Base-by-base conservation (phyloP, 2,797 vertebrate species). In the Holocentrus rufus region DNA sequence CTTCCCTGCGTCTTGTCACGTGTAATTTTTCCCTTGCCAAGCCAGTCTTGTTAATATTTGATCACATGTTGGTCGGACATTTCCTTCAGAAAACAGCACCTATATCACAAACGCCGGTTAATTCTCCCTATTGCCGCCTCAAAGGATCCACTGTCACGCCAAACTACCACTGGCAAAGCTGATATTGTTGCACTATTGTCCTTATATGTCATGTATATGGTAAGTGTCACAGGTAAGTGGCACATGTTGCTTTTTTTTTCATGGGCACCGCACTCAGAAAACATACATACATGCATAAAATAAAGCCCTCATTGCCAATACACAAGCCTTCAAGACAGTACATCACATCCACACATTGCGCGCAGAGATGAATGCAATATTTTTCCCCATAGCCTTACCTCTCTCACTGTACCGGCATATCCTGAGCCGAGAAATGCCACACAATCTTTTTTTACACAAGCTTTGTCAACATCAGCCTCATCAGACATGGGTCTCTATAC, bases 51-150 rank as follows among this genome's bases (percentile, higher is more conserved):
- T 95, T 95, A 94, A 95, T 94, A 95, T 95, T 93, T 94, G 94
- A 95, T 96, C 95, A 95, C 95, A 96, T 95, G 95, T 94, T 92
- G 92, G 92, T 90, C 91, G 93, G 94, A 94, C 93, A 93, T 93
- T 93, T 94, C 94, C 90, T 89, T 87, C 87, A 91, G 79, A 94
- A 90, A 87, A 82, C 87, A 89, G 76, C 85, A 80, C 85, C 90
- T 87, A 89, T 85, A 88, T 77, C 81, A 80, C 83, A 87, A 91
- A 91, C 84, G 81, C 87, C 88, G 86, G 86, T 88, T 82, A 70
- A 62, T 64, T 89, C 82, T 74, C 78, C 53, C 31, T 76, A 64
- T 73, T 74, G 80, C 87, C 79, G 80, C 84, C 55, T 69, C 30
- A 71, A 68, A 76, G 54, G 49, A 65, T 72, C 65, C 64, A 76